Evolutionary conservation across 1,140 invertebrate genomes (phyloP).

Genomic region (Neotoxoptera formosana): DNA sequence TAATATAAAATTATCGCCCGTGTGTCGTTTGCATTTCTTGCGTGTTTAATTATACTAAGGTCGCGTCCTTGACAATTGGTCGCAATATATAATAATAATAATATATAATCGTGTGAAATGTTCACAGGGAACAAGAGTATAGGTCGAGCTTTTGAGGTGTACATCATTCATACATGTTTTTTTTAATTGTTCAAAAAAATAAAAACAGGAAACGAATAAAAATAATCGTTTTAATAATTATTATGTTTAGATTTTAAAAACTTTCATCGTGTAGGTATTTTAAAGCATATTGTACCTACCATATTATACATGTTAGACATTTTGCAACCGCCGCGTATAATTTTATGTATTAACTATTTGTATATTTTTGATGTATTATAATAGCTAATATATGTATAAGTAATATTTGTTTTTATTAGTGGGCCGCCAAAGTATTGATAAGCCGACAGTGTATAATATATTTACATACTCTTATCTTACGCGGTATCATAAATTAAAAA

Average conservation of each 20-base stretch:
- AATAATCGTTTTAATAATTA: neutral
- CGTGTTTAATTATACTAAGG: constrained; percentile 22
- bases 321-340: neutral
- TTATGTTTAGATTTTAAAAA: neutral
- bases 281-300: too few relatives aligned
- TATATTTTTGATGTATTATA: neutral
- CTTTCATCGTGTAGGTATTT: too few relatives aligned
- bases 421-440: neutral
- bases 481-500: neutral
- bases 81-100: neutral
- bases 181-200: neutral
- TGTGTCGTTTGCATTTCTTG: neutral
- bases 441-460: neutral
- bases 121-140: neutral
- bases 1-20: neutral
- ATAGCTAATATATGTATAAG: neutral
- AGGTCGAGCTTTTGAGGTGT: neutral
- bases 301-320: neutral
- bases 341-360: neutral
- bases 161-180: neutral
- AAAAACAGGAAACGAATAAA: neutral
- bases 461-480: neutral
- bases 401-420: neutral
- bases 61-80: constrained; percentile 34
- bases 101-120: constrained; percentile 20